Base-by-base conservation (phyloP, 2,888 invertebrate genomes). In the Psylliodes chrysocephalus region DNA sequence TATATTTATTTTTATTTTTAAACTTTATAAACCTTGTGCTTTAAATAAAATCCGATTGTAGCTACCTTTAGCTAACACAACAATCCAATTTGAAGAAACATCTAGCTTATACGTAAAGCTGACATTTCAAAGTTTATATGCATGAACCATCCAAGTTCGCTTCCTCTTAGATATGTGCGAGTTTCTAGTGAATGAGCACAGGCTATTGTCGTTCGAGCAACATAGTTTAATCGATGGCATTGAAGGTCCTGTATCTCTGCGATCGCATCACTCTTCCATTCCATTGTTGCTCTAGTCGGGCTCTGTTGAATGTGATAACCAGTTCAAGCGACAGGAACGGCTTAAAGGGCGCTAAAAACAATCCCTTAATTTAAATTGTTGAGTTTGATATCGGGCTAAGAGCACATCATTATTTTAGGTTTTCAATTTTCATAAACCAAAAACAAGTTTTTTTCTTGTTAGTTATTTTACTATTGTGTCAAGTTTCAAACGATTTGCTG, bases 291-390 rank as follows among this genome's bases (percentile, higher is more conserved):
- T 55, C 22, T 4, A 64, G 59, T 49, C 54, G 47, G 55, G 55
- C 60, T 64, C 64, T 64, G 64, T 64, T 60, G 64, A 64, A 64
- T 60, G 64, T 42, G 62, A 56, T 56, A 62, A 62, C 62, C 42
- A 28, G 17, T 25, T 28, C 28, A 17, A 15, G 18, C 10, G 28
- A 49, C 28, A 49, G 49, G 14, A 4, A 10, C 46, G 46, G 46
- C 19, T 25, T 46, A 22, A 22, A 6, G 22, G 22, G 22, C n/a
- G n/a, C n/a, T n/a, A n/a, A n/a, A n/a, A n/a, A n/a, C n/a, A n/a
- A n/a, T n/a, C n/a, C n/a, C n/a, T n/a, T n/a, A n/a, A n/a, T n/a
- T n/a, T n/a, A n/a, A n/a, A n/a, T n/a, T n/a, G n/a, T n/a, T n/a
- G n/a, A n/a, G n/a, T n/a, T n/a, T n/a, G n/a, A n/a, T n/a, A n/a